Base-by-base conservation (phyloP, 2,113 vertebrate species). In the Myodes glareolus region DNA sequence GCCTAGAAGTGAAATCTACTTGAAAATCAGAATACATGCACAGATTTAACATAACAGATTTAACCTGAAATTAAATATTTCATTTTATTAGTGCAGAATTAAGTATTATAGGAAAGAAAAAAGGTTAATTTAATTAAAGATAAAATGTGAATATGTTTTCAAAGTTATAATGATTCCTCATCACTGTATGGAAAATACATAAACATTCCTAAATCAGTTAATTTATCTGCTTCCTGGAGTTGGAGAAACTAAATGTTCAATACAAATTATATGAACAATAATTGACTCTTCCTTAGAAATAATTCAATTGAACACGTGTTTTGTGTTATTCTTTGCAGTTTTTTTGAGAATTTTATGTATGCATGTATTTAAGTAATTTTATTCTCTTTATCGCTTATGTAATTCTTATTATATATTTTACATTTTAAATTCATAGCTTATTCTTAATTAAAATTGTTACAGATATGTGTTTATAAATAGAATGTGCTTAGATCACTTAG, bases 31-130 rank as follows among this genome's bases (percentile, higher is more conserved):
- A 70, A 61, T 78, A 39, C 61, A 39, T 80, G 29, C 42, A 47
- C 2, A 93, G 2, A 77, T 76, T 39, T n/a, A n/a, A n/a, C n/a
- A n/a, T n/a, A n/a, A n/a, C n/a, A n/a, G n/a, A n/a, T n/a, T n/a
- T n/a, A n/a, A 97, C 85, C 5, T 63, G 87, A 95, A 29, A 94
- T 89, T 13, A 94, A 78, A 70, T 12, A 73, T 80, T 82, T 82
- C 3, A 55, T 92, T 95, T 91, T 95, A 70, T 92, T 88, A 67
- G 7, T 47, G 16, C 1, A 47, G 1, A 92, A 25, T 72, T 85
- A 31, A 81, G 73, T 23, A 92, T 76, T 91, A 88, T n/a, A 55
- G 75, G 21, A 67, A 27, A 8, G 81, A 91, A 87, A 13, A n/a
- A 80, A 93, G 12, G 14, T 1, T 12, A 68, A 58, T 67, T 92